Evolutionary conservation across 1,140 invertebrate genomes (phyloP), one percentile per base, ranked within the genome.

Genomic region (Olivierus martensii): DNA sequence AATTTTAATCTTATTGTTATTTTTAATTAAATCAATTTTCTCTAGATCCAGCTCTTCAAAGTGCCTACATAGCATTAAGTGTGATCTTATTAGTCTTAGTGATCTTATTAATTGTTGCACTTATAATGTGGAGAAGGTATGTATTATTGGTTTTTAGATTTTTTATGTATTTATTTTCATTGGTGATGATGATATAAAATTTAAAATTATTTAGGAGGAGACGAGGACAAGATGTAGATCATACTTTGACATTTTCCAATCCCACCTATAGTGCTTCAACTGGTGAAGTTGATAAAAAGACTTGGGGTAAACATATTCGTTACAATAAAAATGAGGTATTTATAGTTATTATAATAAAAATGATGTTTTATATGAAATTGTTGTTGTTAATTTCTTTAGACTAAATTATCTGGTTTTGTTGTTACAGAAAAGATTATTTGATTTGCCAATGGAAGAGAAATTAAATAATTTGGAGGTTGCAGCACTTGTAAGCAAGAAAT

Each of bases 211-310:
- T 28, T 28, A 77, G 75, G 53, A 76, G 78, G 52, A 64, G 73
- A 17, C 75, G 76, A 43, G 53, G 62, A 15, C 71, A 71, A 9
- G 75, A 73, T 46, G 71, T 79, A 49, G 71, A 79, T 51, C 79
- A 77, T 41, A 77, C 81, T 0, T 66, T 83, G 47, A 83, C 81
- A 0, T 85, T 83, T 65, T 79, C 81, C 2, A 86, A 86, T 72
- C 83, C 83, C 1, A 84, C 83, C 61, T 86, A 86, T 61, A 80
- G 78, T 59, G 75, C 77, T n/a, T 78, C 78, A 1, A 72, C 70
- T 58, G 70, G 70, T 47, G 72, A 73, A 51, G 71, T 71, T 35
- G 79, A 80, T 51, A 77, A 78, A 51, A 78, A 76, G 53, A 73
- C 77, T 9, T 79, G 77, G 34, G 83, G 80, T 79, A 79, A 79